These are phyloP conservation scores for Hartigia nigra DNA, from an alignment of 2,888 invertebrate species.

Conservation along the genomic window DNA sequence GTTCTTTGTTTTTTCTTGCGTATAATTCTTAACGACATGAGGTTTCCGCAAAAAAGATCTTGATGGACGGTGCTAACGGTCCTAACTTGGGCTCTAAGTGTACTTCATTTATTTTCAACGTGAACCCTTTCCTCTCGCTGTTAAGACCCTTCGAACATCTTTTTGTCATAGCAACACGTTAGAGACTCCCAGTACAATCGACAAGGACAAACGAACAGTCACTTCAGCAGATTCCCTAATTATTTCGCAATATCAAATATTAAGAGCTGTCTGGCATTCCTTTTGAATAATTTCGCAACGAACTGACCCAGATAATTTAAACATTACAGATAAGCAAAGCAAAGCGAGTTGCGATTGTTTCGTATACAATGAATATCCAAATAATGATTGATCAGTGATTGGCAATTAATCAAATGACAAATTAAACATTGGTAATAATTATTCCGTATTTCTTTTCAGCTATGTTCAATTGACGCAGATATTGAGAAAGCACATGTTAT, in stretches of 20 bases:
- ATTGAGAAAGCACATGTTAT: not conserved
- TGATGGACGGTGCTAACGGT: constrained; percentile 37
- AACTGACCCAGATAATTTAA: not conserved
- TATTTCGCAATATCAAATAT: not conserved
- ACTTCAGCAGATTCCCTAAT: not conserved
- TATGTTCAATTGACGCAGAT: not conserved
- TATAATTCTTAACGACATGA: not conserved
- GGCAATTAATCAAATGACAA: not conserved
- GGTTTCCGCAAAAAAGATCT: constrained; percentile 15
- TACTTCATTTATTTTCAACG: constrained; percentile 21
- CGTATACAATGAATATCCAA: not conserved
- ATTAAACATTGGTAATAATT: not conserved
- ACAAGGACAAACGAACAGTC: not conserved
- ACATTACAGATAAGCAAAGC: not conserved
- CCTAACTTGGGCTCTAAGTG: constrained; percentile 21
- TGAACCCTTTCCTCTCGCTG: not conserved
- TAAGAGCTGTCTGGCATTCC: not conserved
- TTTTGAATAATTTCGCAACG: not conserved
- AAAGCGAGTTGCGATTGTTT: not conserved
- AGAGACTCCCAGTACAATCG: not conserved
- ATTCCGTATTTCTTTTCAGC: not conserved
- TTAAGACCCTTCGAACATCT: not conserved
- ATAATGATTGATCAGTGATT: not conserved
- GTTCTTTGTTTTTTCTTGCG: not conserved
- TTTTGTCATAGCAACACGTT: not conserved